Conservation (phyloP, 1,140 invertebrate species). For the Mycetomoellerius zeteki region DNA sequence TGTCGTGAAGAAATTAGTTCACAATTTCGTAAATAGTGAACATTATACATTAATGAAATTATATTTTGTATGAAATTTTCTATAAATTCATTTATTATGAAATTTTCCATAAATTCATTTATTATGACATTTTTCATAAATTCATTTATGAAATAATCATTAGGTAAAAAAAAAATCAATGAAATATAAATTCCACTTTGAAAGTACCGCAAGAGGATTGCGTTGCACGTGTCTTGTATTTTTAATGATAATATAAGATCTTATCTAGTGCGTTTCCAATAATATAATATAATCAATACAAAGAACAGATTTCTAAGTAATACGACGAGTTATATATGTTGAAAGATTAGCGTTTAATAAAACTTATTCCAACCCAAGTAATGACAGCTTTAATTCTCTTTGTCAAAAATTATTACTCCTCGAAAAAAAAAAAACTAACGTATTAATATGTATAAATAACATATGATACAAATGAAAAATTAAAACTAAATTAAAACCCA, state of each 20-base stretch:
- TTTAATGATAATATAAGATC: conserved; percentile 36
- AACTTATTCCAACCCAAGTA: not conserved
- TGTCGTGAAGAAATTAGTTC: not conserved
- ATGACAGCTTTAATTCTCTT: too few species aligned
- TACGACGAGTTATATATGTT: not conserved
- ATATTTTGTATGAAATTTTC: not conserved
- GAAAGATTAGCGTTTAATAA: conserved; percentile 11
- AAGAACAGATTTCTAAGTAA: conserved; percentile 23
- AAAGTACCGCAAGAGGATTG: not conserved
- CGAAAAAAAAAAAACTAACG: too few species aligned
- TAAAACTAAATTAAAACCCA: too few species aligned
- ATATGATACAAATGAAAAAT: too few species aligned
- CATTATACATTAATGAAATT: not conserved
- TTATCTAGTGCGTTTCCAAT: conserved; percentile 36
- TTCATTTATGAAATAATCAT: not conserved
- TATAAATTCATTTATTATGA: too few species aligned
- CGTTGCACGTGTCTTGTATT: conserved; percentile 4
- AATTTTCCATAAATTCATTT: not conserved
- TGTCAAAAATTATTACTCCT: too few species aligned
- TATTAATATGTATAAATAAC: too few species aligned
- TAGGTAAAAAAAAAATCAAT: not conserved
- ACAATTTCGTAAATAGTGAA: not conserved
- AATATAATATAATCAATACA: conserved; percentile 34
- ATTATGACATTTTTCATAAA: not conserved
- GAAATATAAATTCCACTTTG: not conserved